A percentile compares a stretch with the other conserved stretches of the same genome.
Evolutionary conservation across 2,113 vertebrate genomes (phyloP).

Genomic region (Entosphenus tridentatus): DNA sequence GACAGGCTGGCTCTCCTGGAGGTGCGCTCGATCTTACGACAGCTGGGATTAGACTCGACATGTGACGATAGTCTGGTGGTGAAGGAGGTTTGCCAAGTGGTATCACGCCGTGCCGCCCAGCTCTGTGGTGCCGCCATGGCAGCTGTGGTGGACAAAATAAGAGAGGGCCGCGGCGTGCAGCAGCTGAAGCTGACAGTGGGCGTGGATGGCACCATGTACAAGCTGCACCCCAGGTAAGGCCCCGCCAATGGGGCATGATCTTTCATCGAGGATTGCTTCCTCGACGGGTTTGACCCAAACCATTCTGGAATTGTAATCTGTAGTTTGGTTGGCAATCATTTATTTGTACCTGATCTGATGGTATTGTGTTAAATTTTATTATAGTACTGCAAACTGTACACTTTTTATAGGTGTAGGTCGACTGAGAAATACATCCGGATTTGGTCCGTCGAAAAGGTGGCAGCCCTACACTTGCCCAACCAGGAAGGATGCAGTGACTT

Average conservation of each 20-base stretch:
- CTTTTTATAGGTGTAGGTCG: background rate
- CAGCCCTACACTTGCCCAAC: background rate
- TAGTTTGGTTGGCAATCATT: background rate
- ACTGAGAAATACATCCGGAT: background rate
- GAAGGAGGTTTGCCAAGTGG: conserved; percentile 24
- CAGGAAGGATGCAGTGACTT: background rate
- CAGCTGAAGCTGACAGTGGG: conserved; percentile 21
- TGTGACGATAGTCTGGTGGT: conserved; percentile 23
- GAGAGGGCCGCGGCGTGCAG: conserved; percentile 19
- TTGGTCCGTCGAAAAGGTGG: background rate
- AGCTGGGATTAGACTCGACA: conserved; percentile 19
- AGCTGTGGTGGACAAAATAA: conserved; percentile 31
- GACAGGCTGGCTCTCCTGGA: conserved; percentile 20
- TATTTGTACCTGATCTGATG: background rate
- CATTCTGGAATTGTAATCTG: background rate
- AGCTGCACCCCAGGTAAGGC: conserved; percentile 29
- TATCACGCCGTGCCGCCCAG: conserved; percentile 24
- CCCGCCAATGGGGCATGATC: conserved; percentile 1
- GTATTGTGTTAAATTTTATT: background rate
- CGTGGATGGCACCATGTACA: conserved; percentile 34
- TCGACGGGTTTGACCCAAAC: background rate
- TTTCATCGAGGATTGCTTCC: background rate
- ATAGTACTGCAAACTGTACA: background rate
- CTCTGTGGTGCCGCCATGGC: conserved; percentile 29
- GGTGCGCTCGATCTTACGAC: conserved; percentile 18